Evolutionary conservation across 1,140 invertebrate genomes (phyloP).

Genomic region (Bacillus rossius): DNA sequence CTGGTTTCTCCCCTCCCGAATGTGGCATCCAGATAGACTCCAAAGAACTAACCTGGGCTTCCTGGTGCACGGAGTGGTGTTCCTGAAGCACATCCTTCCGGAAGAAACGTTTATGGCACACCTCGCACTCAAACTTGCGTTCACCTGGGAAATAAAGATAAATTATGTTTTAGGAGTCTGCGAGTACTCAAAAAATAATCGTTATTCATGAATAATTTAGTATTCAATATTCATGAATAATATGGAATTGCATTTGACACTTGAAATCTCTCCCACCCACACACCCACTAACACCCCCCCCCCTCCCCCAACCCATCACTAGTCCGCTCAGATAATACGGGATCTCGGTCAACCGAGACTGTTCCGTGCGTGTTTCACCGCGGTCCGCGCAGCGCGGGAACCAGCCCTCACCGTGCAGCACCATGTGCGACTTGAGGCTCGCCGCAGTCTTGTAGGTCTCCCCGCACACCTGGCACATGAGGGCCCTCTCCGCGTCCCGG

Average conservation of each 20-base stretch:
- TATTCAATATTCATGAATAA: no score
- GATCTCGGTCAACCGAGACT: no score
- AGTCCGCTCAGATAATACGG: neutral
- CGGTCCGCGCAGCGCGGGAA: no score
- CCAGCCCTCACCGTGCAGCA: constrained; percentile 20
- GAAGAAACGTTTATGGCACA: constrained; percentile 46
- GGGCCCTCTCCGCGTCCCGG: neutral
- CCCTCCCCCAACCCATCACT: neutral
- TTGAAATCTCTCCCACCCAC: no score
- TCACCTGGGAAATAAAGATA: constrained; percentile 37
- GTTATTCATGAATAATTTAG: no score
- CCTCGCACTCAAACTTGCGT: constrained; percentile 40
- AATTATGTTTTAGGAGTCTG: no score
- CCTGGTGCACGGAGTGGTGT: constrained; percentile 42
- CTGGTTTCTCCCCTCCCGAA: no score
- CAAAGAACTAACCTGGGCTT: constrained; percentile 28
- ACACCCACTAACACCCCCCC: no score
- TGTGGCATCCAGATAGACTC: neutral
- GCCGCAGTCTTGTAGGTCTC: constrained; percentile 26
- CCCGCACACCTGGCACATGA: constrained; percentile 31
- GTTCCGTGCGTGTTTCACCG: no score
- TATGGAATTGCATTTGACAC: no score
- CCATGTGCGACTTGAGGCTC: constrained; percentile 28
- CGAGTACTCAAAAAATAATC: no score
- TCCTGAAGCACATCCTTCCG: constrained; percentile 42